Percentiles rank a stretch among this genome's conserved stretches.
phyloP scores from a whole-genome alignment of 64 coral and sea anemone genomes.

The Stichodactyla helianthus region DNA sequence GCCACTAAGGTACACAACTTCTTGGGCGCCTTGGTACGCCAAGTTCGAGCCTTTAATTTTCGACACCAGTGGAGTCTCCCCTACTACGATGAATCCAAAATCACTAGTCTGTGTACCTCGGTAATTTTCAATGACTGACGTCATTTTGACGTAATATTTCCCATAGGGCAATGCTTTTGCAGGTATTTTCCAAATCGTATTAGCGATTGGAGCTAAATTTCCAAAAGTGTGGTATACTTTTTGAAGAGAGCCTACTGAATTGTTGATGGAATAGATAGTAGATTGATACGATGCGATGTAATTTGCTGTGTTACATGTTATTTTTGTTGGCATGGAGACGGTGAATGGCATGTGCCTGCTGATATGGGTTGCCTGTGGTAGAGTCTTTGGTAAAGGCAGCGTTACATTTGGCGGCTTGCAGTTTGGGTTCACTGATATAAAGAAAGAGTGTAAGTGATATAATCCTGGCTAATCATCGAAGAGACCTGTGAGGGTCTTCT shows the following conservation, averaged over 20 bases:
- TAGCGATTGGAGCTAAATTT: neutral
- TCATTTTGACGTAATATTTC: constrained; percentile 57
- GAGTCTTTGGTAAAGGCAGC: constrained; percentile 34
- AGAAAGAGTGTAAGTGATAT: neutral
- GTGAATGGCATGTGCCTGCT: neutral
- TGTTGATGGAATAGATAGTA: constrained; percentile 8
- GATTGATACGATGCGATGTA: neutral
- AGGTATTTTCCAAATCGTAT: constrained; percentile 41
- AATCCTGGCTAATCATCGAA: constrained; percentile 45
- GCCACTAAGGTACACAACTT: constrained; percentile 37
- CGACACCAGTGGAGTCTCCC: constrained; percentile 51
- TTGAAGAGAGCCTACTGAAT: neutral
- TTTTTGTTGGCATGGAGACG: neutral
- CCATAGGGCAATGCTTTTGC: constrained; percentile 38
- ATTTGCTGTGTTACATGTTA: neutral
- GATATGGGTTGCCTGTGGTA: constrained; percentile 2
- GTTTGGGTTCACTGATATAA: constrained; percentile 37
- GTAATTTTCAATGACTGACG: constrained; percentile 25
- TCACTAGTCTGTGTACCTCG: constrained; percentile 22
- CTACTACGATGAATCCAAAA: constrained; percentile 53
- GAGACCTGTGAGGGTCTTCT: constrained; percentile 51
- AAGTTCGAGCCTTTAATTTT: constrained; percentile 33
- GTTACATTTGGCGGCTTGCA: constrained; percentile 66
- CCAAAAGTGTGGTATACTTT: neutral
- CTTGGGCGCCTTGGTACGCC: constrained; percentile 49